Evolutionary conservation across 2,888 invertebrate species (phyloP).

Genomic region (Thymelicus acteon): DNA sequence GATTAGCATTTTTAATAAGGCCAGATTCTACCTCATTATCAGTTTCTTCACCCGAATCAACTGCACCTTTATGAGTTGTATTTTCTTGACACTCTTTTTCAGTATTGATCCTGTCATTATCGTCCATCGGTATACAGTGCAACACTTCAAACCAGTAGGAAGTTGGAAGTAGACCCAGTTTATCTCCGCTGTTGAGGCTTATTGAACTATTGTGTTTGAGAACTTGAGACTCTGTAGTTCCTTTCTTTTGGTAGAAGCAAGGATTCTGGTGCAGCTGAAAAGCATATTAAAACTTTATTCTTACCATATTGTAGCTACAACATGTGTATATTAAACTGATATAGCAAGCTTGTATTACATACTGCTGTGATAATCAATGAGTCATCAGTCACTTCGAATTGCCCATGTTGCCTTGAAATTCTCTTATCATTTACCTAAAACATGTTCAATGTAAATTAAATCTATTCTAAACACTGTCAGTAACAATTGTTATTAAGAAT

Average conservation of each 20-base stretch:
- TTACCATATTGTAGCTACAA: background rate
- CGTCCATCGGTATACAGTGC: slow-evolving; percentile 30
- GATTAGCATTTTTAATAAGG: background rate
- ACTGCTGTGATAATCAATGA: slow-evolving; percentile 73
- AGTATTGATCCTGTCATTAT: slow-evolving; percentile 25
- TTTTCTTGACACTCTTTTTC: slow-evolving; percentile 13
- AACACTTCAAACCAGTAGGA: slow-evolving; percentile 76
- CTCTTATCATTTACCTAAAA: slow-evolving; percentile 80
- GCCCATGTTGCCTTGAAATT: slow-evolving; percentile 81
- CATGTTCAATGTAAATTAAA: background rate
- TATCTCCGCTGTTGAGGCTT: slow-evolving; percentile 73
- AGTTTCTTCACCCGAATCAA: slow-evolving; percentile 29
- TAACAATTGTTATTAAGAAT: no score
- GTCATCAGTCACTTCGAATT: slow-evolving; percentile 66
- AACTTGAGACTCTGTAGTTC: slow-evolving; percentile 56
- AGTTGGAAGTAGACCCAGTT: slow-evolving; percentile 80
- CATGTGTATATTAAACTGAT: no score
- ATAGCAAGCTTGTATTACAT: slow-evolving; percentile 43
- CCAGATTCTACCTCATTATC: slow-evolving; percentile 22
- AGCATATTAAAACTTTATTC: background rate
- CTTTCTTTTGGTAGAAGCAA: slow-evolving; percentile 72
- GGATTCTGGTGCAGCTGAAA: slow-evolving; percentile 83
- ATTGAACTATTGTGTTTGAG: slow-evolving; percentile 61
- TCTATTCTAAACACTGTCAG: background rate
- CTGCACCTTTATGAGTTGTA: background rate